A percentile compares a stretch with the other conserved stretches of the same genome.
Conservation (phyloP, 2,888 invertebrate species). For the Calliphora vomitoria region DNA sequence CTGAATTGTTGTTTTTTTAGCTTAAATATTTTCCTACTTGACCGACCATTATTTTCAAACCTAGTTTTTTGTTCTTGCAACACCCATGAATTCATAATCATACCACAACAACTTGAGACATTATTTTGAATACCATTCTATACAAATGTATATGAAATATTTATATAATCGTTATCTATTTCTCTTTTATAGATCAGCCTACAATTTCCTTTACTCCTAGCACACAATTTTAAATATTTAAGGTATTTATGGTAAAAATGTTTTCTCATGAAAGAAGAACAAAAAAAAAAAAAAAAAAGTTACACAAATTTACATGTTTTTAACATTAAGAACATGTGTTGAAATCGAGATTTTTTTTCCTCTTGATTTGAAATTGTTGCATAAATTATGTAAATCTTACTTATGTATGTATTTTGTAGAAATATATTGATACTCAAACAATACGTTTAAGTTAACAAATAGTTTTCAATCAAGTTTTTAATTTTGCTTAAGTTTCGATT, state of each 20-base stretch:
- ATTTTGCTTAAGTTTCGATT: neutral
- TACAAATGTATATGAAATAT: constrained; percentile 28
- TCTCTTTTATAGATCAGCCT: neutral
- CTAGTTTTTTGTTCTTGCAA: neutral
- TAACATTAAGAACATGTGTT: constrained; percentile 52
- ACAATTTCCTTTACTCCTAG: neutral
- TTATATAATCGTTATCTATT: neutral
- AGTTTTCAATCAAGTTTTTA: constrained; percentile 1
- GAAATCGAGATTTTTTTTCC: constrained; percentile 21
- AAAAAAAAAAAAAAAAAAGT: neutral
- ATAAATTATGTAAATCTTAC: constrained; percentile 37
- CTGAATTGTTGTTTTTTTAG: too few relatives aligned
- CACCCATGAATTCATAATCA: constrained; percentile 46
- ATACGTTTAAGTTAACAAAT: constrained; percentile 27
- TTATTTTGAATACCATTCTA: constrained; percentile 40
- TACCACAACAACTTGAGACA: neutral
- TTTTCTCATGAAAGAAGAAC: neutral
- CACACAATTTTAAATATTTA: constrained; percentile 28
- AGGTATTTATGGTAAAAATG: constrained; percentile 40
- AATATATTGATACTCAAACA: constrained; percentile 41
- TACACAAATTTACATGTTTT: constrained; percentile 49
- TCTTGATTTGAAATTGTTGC: neutral
- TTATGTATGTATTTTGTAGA: neutral
- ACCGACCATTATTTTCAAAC: too few relatives aligned
- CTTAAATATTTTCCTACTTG: too few relatives aligned